Percentiles rank a stretch among this genome's conserved stretches.
Conservation (phyloP, 2,113 vertebrate species). For the Brachirus orientalis region DNA sequence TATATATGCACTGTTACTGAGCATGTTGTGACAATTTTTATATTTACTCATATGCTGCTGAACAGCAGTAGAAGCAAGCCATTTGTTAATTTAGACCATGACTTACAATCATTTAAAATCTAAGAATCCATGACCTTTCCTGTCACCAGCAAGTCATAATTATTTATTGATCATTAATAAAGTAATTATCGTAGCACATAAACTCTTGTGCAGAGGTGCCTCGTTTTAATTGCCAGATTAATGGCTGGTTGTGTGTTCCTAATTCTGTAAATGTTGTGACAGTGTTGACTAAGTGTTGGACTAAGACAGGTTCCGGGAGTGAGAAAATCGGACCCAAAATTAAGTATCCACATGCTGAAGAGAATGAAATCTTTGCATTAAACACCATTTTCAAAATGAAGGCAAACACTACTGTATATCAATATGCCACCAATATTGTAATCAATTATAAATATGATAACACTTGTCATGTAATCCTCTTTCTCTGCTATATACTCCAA, state of each 20-base stretch:
- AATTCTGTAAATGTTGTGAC: neutral
- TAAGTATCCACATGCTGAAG: neutral
- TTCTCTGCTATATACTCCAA: too few species aligned
- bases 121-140: neutral
- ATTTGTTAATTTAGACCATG: neutral
- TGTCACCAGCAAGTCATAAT: neutral
- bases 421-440: neutral
- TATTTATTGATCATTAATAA: neutral
- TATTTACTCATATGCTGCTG: too few species aligned
- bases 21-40: too few species aligned
- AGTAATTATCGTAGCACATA: slow-evolving; percentile 2
- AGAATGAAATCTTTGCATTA: neutral
- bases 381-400: neutral
- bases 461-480: too few species aligned
- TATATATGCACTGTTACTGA: too few species aligned
- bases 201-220: neutral
- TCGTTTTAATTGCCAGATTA: slow-evolving; percentile 1
- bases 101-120: neutral
- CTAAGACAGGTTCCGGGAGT: too few species aligned
- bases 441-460: too few species aligned
- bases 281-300: neutral
- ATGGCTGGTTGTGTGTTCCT: slow-evolving; percentile 1
- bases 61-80: too few species aligned
- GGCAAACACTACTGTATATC: neutral
- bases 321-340: neutral